Percentiles rank a stretch among this genome's conserved stretches.
Evolutionary conservation across 2,797 vertebrate genomes (phyloP).

Genomic region (Neopelma chrysocephalum): DNA sequence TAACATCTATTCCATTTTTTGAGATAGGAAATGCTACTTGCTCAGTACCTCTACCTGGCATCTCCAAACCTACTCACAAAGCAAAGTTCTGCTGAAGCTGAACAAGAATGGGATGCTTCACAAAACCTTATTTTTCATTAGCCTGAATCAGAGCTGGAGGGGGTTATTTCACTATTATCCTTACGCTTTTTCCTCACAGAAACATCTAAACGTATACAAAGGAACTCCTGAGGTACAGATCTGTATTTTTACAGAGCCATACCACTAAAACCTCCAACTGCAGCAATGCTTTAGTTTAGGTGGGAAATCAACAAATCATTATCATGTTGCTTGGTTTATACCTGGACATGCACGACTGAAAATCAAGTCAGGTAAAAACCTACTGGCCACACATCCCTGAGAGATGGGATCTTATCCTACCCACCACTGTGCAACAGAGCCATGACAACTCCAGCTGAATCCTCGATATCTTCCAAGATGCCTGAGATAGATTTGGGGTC

Average conservation of each 20-base stretch:
- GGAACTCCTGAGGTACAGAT: background rate
- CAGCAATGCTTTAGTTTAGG: background rate
- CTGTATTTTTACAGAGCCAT: background rate
- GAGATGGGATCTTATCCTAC: background rate
- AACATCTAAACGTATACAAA: rapidly evolving
- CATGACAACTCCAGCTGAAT: background rate
- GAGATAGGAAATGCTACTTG: background rate
- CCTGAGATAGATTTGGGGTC: rapidly evolving
- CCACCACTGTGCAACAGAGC: background rate
- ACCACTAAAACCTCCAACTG: background rate
- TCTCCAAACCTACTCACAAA: background rate
- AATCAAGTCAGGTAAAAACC: background rate
- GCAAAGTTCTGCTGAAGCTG: background rate
- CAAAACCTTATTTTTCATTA: background rate
- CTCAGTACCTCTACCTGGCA: background rate
- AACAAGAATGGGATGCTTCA: background rate
- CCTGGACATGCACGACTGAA: background rate
- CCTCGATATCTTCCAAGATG: background rate
- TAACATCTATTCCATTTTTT: background rate
- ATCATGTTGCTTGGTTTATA: background rate
- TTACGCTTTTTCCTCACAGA: background rate
- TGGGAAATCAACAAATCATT: background rate
- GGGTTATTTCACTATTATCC: background rate
- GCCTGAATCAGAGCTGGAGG: background rate
- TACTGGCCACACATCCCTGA: background rate